A percentile compares a stretch with the other conserved stretches of the same genome.
Conservation (phyloP, 2,888 invertebrate species). For the Tolmerus cingulatus region DNA sequence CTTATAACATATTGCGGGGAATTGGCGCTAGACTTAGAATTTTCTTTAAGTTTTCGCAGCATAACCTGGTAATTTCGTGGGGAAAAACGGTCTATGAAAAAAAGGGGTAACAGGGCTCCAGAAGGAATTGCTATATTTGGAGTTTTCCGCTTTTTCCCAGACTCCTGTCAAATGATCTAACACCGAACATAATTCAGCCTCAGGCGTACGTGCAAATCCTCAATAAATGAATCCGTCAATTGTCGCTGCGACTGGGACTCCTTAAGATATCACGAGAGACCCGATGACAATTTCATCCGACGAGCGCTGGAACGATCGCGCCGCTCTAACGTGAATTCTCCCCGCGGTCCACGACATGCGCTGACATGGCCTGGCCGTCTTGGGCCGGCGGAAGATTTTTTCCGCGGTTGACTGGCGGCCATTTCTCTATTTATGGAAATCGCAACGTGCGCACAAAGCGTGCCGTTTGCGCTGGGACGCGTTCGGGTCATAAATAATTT, state of each 20-base stretch:
- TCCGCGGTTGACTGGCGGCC: constrained; percentile 46
- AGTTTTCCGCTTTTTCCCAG: not conserved
- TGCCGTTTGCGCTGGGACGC: constrained; percentile 50
- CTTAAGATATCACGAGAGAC: not conserved
- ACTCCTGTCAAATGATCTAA: not conserved
- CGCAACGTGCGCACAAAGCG: constrained; percentile 52
- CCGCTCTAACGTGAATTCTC: constrained; percentile 5
- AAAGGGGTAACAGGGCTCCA: not conserved
- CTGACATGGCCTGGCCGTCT: constrained; percentile 29
- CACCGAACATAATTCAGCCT: constrained; percentile 28
- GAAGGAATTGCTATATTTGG: not conserved
- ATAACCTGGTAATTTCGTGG: not conserved
- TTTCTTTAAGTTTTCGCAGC: not conserved
- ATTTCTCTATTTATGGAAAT: constrained; percentile 51
- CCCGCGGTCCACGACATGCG: not conserved
- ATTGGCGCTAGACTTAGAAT: not conserved
- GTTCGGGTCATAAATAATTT: constrained; percentile 37
- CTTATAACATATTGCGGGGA: not conserved
- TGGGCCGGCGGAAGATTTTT: constrained; percentile 48
- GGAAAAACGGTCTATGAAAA: not conserved
- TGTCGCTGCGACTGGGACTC: not conserved
- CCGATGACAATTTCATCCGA: constrained; percentile 38
- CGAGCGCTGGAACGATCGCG: not conserved
- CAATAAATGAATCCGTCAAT: constrained; percentile 20
- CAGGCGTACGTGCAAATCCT: constrained; percentile 20